phyloP scores from a whole-genome alignment of 2,888 invertebrate genomes.

The Azorinus chamasolen region DNA sequence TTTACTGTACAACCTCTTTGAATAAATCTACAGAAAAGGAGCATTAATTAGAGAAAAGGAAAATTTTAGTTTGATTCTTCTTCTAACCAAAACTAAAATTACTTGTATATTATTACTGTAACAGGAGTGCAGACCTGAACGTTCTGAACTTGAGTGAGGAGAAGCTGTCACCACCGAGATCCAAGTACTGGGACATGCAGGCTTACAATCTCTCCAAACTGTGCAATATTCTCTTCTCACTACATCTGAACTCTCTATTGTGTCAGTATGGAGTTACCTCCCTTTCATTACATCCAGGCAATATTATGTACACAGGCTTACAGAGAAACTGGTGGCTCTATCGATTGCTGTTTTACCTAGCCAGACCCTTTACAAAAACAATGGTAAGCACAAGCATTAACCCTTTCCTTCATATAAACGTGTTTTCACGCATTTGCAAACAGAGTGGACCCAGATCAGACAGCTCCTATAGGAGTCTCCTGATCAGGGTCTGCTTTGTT shows the following conservation, averaged over 20 bases:
- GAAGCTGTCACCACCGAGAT: constrained; percentile 90
- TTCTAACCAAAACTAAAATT: too few relatives aligned
- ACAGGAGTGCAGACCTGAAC: constrained; percentile 82
- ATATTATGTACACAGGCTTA: constrained; percentile 93
- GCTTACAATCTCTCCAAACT: constrained; percentile 96
- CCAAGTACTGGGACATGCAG: constrained; percentile 92
- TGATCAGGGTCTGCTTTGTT: too few relatives aligned
- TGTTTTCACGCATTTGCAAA: too few relatives aligned
- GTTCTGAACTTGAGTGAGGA: constrained; percentile 85
- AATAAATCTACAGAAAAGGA: too few relatives aligned
- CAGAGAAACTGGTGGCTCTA: constrained; percentile 95
- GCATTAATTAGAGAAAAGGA: too few relatives aligned
- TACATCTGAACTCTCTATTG: constrained; percentile 89
- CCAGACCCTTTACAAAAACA: constrained; percentile 97
- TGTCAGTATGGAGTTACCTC: constrained; percentile 71
- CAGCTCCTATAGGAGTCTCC: too few relatives aligned
- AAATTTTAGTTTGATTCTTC: too few relatives aligned
- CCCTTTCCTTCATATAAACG: too few relatives aligned
- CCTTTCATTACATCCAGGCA: constrained; percentile 87
- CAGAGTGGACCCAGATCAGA: too few relatives aligned
- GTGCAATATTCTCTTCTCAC: constrained; percentile 94
- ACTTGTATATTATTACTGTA: too few relatives aligned
- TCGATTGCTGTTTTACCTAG: constrained; percentile 92
- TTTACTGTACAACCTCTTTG: too few relatives aligned
- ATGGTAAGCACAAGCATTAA: constrained; percentile 89